Conservation (phyloP, 2,797 vertebrate genomes). For the Hoplostethus mediterraneus region DNA sequence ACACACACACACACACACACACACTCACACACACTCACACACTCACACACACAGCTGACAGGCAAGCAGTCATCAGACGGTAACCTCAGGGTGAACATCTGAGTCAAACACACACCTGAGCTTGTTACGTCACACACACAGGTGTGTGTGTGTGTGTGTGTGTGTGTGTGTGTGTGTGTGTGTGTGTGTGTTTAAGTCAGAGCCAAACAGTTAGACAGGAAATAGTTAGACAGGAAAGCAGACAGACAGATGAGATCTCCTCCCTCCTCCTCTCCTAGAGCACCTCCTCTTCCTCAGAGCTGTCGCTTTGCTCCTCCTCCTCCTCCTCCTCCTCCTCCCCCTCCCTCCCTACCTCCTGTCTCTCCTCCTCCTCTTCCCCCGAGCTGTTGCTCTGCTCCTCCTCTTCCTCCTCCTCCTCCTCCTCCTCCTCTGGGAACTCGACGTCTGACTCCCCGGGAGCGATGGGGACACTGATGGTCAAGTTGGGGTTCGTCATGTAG, state of each 20-base stretch:
- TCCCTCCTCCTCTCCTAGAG: slow-evolving; percentile 26
- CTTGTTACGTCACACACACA: not conserved
- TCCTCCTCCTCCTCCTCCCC: slow-evolving; percentile 10
- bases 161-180: slow-evolving; percentile 22
- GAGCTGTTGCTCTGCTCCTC: slow-evolving; percentile 69
- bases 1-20: not conserved
- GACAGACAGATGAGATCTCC: not conserved
- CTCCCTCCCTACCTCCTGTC: slow-evolving; percentile 20
- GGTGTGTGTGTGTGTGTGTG: slow-evolving; percentile 27
- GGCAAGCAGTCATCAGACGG: not conserved
- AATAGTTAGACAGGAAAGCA: not conserved
- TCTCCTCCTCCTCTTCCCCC: slow-evolving; percentile 58
- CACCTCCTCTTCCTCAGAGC: too few relatives aligned
- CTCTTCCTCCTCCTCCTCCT: slow-evolving; percentile 86
- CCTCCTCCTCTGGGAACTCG: slow-evolving; percentile 85
- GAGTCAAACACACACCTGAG: not conserved
- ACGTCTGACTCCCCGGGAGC: slow-evolving; percentile 94
- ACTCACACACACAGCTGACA: not conserved
- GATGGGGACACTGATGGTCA: slow-evolving; percentile 93
- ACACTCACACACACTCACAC: slow-evolving; percentile 1
- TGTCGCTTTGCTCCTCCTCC: slow-evolving; percentile 6
- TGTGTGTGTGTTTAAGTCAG: slow-evolving; percentile 20
- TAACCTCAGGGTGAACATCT: not conserved
- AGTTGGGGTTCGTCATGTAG: slow-evolving; percentile 88
- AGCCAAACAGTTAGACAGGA: slow-evolving; percentile 15